These are phyloP conservation scores for Steinernema feltiae DNA, from an alignment of 1,140 invertebrate genomes.

Conservation along the genomic window DNA sequence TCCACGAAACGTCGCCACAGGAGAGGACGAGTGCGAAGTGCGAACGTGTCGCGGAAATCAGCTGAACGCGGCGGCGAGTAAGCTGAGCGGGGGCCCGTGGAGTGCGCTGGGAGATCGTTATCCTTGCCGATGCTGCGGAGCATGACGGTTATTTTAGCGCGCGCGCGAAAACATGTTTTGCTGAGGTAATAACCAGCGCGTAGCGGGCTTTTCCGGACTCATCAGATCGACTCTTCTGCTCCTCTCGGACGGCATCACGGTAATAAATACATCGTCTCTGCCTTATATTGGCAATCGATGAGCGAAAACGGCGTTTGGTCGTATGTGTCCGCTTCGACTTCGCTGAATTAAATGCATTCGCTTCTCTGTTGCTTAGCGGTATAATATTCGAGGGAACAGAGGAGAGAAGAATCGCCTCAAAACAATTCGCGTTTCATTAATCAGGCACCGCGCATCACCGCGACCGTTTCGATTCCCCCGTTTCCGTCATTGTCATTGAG, in stretches of 20 bases:
- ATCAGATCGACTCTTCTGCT: background rate
- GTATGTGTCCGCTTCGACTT: background rate
- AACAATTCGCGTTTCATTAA: background rate
- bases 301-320: background rate
- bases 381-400: background rate
- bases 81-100: background rate
- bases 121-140: background rate
- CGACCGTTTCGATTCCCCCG: background rate
- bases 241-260: background rate
- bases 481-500: background rate
- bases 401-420: background rate
- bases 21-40: background rate
- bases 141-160: background rate
- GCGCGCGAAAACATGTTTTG: background rate
- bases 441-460: background rate
- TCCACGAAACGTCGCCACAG: background rate
- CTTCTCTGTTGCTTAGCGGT: background rate
- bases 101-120: conserved; percentile 4
- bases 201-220: background rate
- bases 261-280: conserved; percentile 7
- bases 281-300: conserved; percentile 10
- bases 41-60: background rate
- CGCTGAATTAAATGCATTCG: background rate
- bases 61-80: background rate
- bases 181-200: background rate